phyloP scores from a whole-genome alignment of 1,140 invertebrate species.

The Megathymus violae region DNA sequence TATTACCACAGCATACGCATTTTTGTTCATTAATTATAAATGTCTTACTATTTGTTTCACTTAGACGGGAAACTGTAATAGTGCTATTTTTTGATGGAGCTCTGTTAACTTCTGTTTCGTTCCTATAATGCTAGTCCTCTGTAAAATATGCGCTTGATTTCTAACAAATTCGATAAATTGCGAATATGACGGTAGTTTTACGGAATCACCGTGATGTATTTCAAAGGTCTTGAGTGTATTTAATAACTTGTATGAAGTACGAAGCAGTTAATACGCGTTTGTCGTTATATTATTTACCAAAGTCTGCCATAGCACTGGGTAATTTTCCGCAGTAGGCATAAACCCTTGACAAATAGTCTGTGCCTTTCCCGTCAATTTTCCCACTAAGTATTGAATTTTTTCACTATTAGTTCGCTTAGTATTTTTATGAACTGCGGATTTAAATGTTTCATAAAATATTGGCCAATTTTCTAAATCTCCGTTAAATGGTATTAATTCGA shows the following conservation, averaged over 20 bases:
- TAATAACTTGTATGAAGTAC: constrained; percentile 32
- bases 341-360: constrained; percentile 38
- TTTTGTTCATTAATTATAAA: constrained; percentile 13
- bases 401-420: constrained; percentile 26
- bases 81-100: background rate
- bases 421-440: constrained; percentile 35
- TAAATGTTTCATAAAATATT: constrained; percentile 38
- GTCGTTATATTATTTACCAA: constrained; percentile 37
- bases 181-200: background rate
- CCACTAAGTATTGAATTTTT: constrained; percentile 34
- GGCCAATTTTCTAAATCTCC: constrained; percentile 34
- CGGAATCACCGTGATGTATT: background rate
- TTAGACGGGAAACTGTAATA: background rate
- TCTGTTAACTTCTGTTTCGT: background rate
- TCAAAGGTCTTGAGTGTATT: constrained; percentile 10
- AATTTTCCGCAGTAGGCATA: constrained; percentile 38
- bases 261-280: constrained; percentile 31
- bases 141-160: background rate
- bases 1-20: constrained; percentile 19
- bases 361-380: constrained; percentile 34
- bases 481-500: constrained; percentile 31
- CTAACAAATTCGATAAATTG: background rate
- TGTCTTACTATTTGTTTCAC: constrained; percentile 1
- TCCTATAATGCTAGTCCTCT: background rate
- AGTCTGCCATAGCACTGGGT: constrained; percentile 34